A percentile compares a stretch with the other conserved stretches of the same genome.
phyloP scores from a whole-genome alignment of 2,113 vertebrate species.

The Lanius ludovicianus region DNA sequence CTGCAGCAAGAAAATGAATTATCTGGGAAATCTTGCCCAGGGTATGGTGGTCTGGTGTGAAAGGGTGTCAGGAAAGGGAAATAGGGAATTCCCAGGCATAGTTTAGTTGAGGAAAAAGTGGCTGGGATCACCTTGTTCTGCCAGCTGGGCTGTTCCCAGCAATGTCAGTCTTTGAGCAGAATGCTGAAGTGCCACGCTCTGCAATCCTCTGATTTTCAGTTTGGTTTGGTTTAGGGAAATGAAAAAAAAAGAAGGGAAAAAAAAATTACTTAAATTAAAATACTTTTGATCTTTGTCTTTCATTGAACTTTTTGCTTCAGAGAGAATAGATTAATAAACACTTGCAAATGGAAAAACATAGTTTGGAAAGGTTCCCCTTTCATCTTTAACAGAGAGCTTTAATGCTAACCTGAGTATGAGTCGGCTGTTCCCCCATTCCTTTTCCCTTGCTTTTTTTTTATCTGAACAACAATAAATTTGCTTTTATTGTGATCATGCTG shows the following conservation, averaged over 20 bases:
- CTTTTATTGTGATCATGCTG: background rate
- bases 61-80: background rate
- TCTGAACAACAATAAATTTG: background rate
- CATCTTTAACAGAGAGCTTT: slow-evolving; percentile 4
- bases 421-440: background rate
- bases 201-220: background rate
- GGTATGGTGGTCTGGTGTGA: background rate
- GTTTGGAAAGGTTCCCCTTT: slow-evolving; percentile 15
- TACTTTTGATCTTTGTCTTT: slow-evolving; percentile 61
- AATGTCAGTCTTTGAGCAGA: background rate
- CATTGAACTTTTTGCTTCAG: slow-evolving; percentile 56
- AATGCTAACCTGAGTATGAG: background rate
- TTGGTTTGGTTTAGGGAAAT: background rate
- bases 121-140: background rate
- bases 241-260: background rate
- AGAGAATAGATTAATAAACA: slow-evolving; percentile 62
- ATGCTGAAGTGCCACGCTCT: background rate
- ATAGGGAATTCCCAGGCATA: background rate
- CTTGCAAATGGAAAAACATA: slow-evolving; percentile 32
- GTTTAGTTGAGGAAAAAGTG: background rate
- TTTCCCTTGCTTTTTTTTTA: background rate
- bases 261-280: slow-evolving; percentile 49
- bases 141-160: background rate
- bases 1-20: background rate
- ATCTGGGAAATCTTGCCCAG: background rate